Evolutionary conservation across 2,113 vertebrate genomes (phyloP).

Genomic region (Dasypus novemcinctus): DNA sequence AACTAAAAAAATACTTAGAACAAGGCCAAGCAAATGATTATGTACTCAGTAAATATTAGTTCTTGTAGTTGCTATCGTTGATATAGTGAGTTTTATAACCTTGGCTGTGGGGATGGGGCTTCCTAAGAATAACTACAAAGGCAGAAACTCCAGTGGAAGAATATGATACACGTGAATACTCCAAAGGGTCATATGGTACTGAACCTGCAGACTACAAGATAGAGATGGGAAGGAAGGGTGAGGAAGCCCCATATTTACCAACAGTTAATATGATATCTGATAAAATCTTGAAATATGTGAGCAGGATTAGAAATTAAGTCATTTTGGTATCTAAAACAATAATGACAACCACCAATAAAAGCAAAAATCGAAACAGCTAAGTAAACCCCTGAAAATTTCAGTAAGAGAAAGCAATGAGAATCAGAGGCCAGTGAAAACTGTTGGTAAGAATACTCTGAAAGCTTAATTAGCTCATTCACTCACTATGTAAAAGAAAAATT

Average conservation of each 20-base stretch:
- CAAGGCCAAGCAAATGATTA: not conserved
- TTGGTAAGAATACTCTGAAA: not conserved
- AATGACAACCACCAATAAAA: not conserved
- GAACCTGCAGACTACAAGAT: not conserved
- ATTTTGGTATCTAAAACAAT: not conserved
- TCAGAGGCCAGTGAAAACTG: not conserved
- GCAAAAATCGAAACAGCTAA: slow-evolving; percentile 23
- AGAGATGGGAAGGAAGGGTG: not conserved
- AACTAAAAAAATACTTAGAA: not conserved
- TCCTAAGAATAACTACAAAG: not conserved
- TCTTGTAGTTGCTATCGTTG: not conserved
- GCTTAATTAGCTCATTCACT: not conserved
- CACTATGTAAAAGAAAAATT: not conserved
- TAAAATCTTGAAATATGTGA: too few species aligned
- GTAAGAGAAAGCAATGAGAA: not conserved
- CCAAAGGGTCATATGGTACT: not conserved
- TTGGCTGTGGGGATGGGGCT: not conserved
- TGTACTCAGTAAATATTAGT: not conserved
- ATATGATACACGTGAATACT: not conserved
- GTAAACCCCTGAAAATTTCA: not conserved
- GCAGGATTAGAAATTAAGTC: too few species aligned
- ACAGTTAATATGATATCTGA: not conserved
- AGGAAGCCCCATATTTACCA: not conserved
- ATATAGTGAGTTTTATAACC: not conserved
- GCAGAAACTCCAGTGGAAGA: not conserved